Base-by-base conservation (phyloP, 35 echinoderm and acorn worm species). In the Nesometra sesokonis region DNA sequence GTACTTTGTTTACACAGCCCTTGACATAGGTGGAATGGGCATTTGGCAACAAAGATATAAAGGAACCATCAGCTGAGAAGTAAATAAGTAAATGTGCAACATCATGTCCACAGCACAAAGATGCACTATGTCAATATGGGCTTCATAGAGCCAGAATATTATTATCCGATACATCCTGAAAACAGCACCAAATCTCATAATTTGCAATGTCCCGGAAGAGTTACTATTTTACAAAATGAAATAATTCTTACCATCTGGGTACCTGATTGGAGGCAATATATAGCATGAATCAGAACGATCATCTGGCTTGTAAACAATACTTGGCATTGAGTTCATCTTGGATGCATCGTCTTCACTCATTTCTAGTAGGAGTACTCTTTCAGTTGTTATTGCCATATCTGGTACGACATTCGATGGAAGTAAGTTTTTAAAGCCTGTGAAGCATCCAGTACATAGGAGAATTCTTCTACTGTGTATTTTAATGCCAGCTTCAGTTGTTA, bases 231-330 rank as follows among this genome's bases (percentile, higher is more conserved):
- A 67, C 8, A 27, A 17, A 11, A 19, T 5, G 5, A 43, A 47
- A 86, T 36, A 1, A n/a, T 46, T 84, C 88, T 86, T 89, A 97
- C 94, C 94, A 86, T 97, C 82, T 31, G 94, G 94, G 37, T 97
- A 97, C 36, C 36, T 82, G 32, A 97, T 90, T 78, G 94, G 94
- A 77, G 94, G 94, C 11, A 97, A 86, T 15, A 97, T 87, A 76
- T 97, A 97, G 13, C 37, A 85, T 77, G 76, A 87, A 39, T 83
- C 15, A 11, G 34, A 37, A n/a, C 81, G 36, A 5, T 33, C 78
- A 67, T 92, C 84, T 13, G 35, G 87, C 32, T 19, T 77, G 15
- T 46, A 57, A 15, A 89, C 85, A 35, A 97, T 57, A 17, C 36
- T 77, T 0, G 94, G 94, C 94, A 97, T 97, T 4, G 91, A 79